phyloP scores from a whole-genome alignment of 2,113 vertebrate genomes.

The Egretta garzetta region DNA sequence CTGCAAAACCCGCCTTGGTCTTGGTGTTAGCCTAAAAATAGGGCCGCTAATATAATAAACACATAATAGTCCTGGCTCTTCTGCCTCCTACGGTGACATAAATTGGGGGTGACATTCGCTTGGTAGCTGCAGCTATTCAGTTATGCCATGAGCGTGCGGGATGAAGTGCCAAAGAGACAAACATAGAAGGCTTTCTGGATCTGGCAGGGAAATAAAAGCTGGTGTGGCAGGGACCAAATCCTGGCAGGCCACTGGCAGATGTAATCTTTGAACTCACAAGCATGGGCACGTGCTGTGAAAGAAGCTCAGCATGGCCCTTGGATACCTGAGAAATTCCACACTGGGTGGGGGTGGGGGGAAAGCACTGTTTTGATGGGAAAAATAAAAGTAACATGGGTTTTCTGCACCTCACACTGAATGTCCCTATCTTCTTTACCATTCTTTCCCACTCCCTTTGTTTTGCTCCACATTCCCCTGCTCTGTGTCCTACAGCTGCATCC shows the following conservation, averaged over 20 bases:
- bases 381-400: not conserved
- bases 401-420: not conserved
- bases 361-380: not conserved
- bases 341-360: not conserved
- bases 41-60: not conserved
- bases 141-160: rapidly evolving
- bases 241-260: not conserved
- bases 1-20: not conserved
- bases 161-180: not conserved
- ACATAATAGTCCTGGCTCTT: not conserved
- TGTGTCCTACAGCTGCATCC: not conserved
- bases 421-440: not conserved
- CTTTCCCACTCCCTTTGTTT: not conserved
- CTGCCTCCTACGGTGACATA: not conserved
- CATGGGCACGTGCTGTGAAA: rapidly evolving
- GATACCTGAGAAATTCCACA: not conserved
- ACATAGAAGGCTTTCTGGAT: not conserved
- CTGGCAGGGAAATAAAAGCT: not conserved
- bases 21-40: not conserved
- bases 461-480: not conserved
- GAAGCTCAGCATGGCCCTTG: not conserved
- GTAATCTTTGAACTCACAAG: not conserved
- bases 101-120: not conserved
- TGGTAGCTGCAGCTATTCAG: not conserved
- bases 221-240: not conserved